These are phyloP conservation scores for Uropetala carovei DNA, from an alignment of 2,888 invertebrate species.

Conservation along the genomic window DNA sequence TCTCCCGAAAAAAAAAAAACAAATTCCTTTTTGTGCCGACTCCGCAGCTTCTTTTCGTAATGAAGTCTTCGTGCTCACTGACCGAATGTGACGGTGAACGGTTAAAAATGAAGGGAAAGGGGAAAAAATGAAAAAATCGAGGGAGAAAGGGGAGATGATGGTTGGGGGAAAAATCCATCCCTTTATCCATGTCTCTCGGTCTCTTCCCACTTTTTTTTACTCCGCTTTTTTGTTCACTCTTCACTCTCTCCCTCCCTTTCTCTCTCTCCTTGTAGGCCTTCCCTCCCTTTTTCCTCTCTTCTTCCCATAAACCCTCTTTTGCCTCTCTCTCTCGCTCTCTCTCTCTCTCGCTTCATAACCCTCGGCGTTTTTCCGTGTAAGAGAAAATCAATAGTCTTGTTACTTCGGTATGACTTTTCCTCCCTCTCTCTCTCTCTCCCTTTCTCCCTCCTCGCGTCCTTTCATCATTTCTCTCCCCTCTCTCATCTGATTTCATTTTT, in stretches of 20 bases:
- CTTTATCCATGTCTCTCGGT: no score
- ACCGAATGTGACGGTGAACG: slow-evolving; percentile 57
- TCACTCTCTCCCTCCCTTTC: not conserved
- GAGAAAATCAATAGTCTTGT: slow-evolving; percentile 59
- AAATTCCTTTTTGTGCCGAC: slow-evolving; percentile 41
- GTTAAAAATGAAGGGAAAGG: slow-evolving; percentile 29
- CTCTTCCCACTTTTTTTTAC: not conserved
- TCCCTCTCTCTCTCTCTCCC: slow-evolving; percentile 51
- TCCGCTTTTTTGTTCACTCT: not conserved
- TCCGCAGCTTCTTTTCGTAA: slow-evolving; percentile 61
- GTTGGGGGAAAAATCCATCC: no score
- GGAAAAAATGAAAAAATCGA: not conserved
- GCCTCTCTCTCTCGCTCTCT: not conserved
- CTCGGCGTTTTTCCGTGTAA: slow-evolving; percentile 58
- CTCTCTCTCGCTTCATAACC: slow-evolving; percentile 11
- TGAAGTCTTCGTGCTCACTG: slow-evolving; percentile 63
- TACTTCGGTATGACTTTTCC: slow-evolving; percentile 41
- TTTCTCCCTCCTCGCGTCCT: slow-evolving; percentile 46
- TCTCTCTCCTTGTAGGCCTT: slow-evolving; percentile 12
- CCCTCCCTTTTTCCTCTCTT: not conserved
- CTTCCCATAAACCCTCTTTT: slow-evolving; percentile 2
- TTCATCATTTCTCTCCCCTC: not conserved
- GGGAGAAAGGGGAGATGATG: not conserved
- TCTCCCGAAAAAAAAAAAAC: not conserved
- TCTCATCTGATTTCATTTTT: not conserved